Percentiles rank a stretch among this genome's conserved stretches.
These are phyloP conservation scores for Mythimna ferrago DNA, from an alignment of 2,888 invertebrate genomes.

Conservation along the genomic window DNA sequence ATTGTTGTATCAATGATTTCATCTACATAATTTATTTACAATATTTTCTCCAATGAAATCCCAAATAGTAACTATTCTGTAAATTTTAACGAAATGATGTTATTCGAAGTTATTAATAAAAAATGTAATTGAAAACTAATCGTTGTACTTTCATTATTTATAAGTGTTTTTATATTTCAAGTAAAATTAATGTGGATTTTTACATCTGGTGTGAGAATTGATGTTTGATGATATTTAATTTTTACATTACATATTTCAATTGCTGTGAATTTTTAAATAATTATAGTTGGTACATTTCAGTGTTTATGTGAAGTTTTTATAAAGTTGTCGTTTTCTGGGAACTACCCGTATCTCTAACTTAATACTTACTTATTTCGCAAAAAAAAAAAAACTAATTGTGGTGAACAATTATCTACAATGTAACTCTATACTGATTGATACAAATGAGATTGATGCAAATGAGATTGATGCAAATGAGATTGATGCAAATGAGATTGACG, in stretches of 20 bases:
- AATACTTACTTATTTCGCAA: neutral
- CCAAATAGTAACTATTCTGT: slow-evolving; percentile 52
- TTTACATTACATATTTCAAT: slow-evolving; percentile 53
- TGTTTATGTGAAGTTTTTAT: slow-evolving; percentile 41
- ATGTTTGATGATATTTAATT: slow-evolving; percentile 43
- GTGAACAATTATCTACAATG: neutral
- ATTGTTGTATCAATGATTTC: slow-evolving; percentile 67
- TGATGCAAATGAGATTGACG: no score
- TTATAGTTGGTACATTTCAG: slow-evolving; percentile 52
- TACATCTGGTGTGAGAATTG: slow-evolving; percentile 55
- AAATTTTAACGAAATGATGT: slow-evolving; percentile 45
- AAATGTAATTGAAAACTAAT: slow-evolving; percentile 52
- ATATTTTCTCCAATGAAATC: slow-evolving; percentile 55
- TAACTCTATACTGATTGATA: neutral
- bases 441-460: no score
- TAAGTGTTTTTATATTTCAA: slow-evolving; percentile 64
- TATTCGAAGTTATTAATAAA: slow-evolving; percentile 49
- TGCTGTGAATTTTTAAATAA: slow-evolving; percentile 58
- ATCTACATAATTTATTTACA: slow-evolving; percentile 45
- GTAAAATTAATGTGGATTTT: slow-evolving; percentile 51
- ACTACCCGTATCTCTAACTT: neutral
- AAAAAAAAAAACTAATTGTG: neutral
- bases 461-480: neutral
- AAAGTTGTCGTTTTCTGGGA: slow-evolving; percentile 30
- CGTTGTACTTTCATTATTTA: slow-evolving; percentile 57